Conservation (phyloP, 2,113 vertebrate genomes). For the Austrofundulus limnaeus region DNA sequence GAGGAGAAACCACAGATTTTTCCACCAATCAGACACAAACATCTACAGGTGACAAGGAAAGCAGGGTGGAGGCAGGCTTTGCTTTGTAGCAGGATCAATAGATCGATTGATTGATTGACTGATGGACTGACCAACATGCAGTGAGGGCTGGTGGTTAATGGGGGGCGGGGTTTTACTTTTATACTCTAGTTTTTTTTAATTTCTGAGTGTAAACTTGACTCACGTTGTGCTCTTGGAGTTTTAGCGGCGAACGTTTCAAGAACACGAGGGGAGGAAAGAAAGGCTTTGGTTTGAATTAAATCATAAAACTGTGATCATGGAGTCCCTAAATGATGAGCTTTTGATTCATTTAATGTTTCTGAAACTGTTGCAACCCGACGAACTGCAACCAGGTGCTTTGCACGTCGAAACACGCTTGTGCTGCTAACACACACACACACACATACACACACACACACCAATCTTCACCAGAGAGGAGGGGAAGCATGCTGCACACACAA, state of each 20-base stretch:
- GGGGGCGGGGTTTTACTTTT: constrained; percentile 11
- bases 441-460: constrained; percentile 27
- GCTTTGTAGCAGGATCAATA: background rate
- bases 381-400: constrained; percentile 40
- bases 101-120: constrained; percentile 6
- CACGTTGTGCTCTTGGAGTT: constrained; percentile 72
- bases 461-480: constrained; percentile 30
- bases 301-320: constrained; percentile 43
- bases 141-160: constrained; percentile 31
- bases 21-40: constrained; percentile 26
- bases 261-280: constrained; percentile 44
- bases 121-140: constrained; percentile 56
- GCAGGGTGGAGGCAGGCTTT: constrained; percentile 12
- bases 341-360: constrained; percentile 8
- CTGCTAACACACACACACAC: constrained; percentile 43
- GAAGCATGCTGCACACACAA: constrained; percentile 53
- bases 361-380: constrained; percentile 36
- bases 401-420: constrained; percentile 40
- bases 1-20: constrained; percentile 11
- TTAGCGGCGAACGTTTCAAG: constrained; percentile 43
- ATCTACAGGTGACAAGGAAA: constrained; percentile 33
- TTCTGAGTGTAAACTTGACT: constrained; percentile 68
- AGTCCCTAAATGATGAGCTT: constrained; percentile 31
- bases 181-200: background rate
- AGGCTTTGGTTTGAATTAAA: constrained; percentile 66